These are phyloP conservation scores for Helleia helle DNA, from an alignment of 2,888 invertebrate genomes.

Conservation along the genomic window DNA sequence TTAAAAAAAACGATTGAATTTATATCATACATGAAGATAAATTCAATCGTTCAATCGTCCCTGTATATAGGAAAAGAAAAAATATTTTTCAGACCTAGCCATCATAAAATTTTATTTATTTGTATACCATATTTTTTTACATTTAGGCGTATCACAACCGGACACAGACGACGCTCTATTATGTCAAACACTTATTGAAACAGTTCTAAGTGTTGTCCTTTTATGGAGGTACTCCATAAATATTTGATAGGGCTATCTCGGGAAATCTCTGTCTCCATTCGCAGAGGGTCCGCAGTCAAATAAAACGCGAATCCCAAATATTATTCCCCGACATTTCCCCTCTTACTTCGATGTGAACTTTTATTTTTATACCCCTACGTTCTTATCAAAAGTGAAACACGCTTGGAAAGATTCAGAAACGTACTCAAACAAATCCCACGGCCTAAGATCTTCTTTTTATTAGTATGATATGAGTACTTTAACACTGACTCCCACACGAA, in stretches of 20 bases:
- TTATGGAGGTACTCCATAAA: constrained; percentile 72
- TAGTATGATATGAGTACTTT: constrained; percentile 3
- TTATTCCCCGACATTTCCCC: constrained; percentile 70
- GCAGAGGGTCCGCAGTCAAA: constrained; percentile 70
- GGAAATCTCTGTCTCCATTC: constrained; percentile 72
- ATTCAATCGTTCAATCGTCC: too few relatives aligned
- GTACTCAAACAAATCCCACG: constrained; percentile 63
- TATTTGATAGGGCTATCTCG: constrained; percentile 73
- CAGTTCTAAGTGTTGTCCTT: constrained; percentile 71
- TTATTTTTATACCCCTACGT: constrained; percentile 72
- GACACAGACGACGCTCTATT: constrained; percentile 36
- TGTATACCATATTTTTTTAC: too few relatives aligned
- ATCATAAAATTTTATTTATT: too few relatives aligned
- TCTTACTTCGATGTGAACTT: constrained; percentile 69
- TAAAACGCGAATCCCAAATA: constrained; percentile 72
- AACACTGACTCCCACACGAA: too few relatives aligned
- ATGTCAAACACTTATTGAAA: constrained; percentile 66
- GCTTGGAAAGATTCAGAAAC: constrained; percentile 60
- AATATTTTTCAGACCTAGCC: too few relatives aligned
- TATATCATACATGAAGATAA: too few relatives aligned
- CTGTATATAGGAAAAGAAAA: too few relatives aligned
- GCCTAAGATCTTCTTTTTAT: constrained; percentile 28
- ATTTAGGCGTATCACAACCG: constrained; percentile 10
- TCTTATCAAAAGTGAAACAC: constrained; percentile 69
- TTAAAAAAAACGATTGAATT: too few relatives aligned